Conservation (phyloP, 1,140 invertebrate genomes). For the Tyrophagus putrescentiae region DNA sequence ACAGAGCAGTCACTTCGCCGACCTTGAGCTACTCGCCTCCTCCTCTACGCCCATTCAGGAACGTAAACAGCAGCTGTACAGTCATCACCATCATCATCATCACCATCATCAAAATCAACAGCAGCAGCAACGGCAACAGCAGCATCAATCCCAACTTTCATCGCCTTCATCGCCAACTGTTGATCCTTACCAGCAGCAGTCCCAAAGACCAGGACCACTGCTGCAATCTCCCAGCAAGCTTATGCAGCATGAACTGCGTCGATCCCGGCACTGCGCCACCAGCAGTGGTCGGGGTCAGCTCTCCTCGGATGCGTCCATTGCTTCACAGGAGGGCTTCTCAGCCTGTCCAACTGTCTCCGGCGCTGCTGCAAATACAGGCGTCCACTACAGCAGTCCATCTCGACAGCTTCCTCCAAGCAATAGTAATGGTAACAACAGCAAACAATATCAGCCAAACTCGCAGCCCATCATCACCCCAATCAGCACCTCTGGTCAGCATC, state of each 20-base stretch:
- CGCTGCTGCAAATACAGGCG: too few relatives aligned
- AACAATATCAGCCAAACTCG: too few relatives aligned
- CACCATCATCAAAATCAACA: neutral
- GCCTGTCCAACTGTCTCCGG: too few relatives aligned
- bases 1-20: neutral
- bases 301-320: too few relatives aligned
- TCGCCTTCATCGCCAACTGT: neutral
- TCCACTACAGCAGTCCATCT: too few relatives aligned
- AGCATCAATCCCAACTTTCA: neutral
- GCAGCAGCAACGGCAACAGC: neutral
- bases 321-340: too few relatives aligned
- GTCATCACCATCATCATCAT: slow-evolving; percentile 1
- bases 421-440: too few relatives aligned
- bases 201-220: neutral
- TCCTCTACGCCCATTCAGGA: neutral
- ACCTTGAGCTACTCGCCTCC: neutral
- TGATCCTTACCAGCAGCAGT: neutral
- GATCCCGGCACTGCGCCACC: neutral
- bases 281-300: too few relatives aligned
- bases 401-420: too few relatives aligned
- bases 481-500: too few relatives aligned
- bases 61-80: neutral
- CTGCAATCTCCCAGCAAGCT: neutral
- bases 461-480: too few relatives aligned
- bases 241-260: neutral